Evolutionary conservation across 30 jellyfish, hydroid and myxozoan genomes (phyloP).

Genomic region (Sanderia malayensis): DNA sequence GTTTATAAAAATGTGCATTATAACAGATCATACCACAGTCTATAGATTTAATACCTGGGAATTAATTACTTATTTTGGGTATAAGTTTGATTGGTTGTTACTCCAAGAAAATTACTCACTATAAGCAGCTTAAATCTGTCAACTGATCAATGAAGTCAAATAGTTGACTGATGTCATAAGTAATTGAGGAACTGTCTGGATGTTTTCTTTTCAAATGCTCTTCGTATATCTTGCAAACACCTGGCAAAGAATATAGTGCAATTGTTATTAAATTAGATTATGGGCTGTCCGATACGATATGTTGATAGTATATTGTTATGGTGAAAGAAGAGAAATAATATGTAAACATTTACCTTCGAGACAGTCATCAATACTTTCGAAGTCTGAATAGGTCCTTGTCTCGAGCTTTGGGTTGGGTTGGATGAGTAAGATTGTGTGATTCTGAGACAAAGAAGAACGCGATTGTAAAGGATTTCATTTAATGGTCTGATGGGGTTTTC

Average conservation of each 20-base stretch:
- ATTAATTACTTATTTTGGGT: no score
- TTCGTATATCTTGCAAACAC: constrained; percentile 92
- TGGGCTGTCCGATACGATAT: no score
- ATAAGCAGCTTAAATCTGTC: constrained; percentile 88
- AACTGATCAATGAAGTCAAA: constrained; percentile 88
- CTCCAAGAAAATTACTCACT: constrained; percentile 62
- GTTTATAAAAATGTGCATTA: no score
- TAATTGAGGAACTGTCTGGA: constrained; percentile 95
- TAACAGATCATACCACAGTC: no score
- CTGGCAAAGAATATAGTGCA: constrained; percentile 39
- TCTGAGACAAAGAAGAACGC: constrained; percentile 28
- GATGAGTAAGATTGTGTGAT: constrained; percentile 84
- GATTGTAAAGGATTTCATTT: no score
- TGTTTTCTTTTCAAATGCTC: constrained; percentile 92
- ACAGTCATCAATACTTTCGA: constrained; percentile 90
- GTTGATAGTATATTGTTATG: no score
- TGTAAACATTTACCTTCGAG: constrained; percentile 86
- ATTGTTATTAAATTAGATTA: no score
- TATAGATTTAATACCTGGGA: no score
- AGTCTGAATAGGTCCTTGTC: constrained; percentile 94
- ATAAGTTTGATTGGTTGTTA: no score
- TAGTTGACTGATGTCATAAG: constrained; percentile 93
- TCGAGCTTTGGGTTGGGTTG: constrained; percentile 90
- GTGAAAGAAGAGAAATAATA: no score
- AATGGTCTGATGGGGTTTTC: no score